Conservation (phyloP, 2,888 invertebrate genomes). For the Tachina grossa region DNA sequence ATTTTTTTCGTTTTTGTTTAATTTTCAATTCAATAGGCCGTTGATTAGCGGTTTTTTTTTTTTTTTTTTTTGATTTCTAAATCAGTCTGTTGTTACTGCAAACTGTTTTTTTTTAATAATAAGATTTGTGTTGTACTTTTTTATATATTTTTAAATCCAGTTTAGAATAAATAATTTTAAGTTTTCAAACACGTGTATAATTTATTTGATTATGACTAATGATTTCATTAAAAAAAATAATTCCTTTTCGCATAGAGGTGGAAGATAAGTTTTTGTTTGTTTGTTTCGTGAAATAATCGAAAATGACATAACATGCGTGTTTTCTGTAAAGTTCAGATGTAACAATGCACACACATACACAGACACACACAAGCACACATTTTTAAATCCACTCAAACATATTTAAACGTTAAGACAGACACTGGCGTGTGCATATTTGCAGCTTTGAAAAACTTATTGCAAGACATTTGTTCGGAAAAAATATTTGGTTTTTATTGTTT, state of each 20-base stretch:
- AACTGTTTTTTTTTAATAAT: conserved; percentile 10
- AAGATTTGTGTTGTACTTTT: conserved; percentile 3
- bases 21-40: conserved; percentile 69
- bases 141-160: conserved; percentile 25
- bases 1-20: conserved; percentile 34
- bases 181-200: conserved; percentile 69
- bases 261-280: conserved; percentile 15
- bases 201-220: conserved; percentile 69
- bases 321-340: conserved; percentile 50
- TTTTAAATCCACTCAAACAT: neutral
- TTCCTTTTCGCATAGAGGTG: conserved; percentile 58
- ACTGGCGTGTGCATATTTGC: neutral
- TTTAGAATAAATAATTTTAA: conserved; percentile 57
- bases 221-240: conserved; percentile 58
- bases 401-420: too few relatives aligned
- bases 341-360: conserved; percentile 13
- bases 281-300: conserved; percentile 55
- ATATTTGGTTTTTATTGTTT: neutral
- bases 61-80: conserved; percentile 6
- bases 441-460: neutral
- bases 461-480: neutral
- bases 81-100: conserved; percentile 28
- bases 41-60: conserved; percentile 66
- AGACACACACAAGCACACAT: neutral
- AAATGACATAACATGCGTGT: conserved; percentile 70